Base-by-base conservation (phyloP, 2,113 vertebrate genomes). In the Alosa alosa region DNA sequence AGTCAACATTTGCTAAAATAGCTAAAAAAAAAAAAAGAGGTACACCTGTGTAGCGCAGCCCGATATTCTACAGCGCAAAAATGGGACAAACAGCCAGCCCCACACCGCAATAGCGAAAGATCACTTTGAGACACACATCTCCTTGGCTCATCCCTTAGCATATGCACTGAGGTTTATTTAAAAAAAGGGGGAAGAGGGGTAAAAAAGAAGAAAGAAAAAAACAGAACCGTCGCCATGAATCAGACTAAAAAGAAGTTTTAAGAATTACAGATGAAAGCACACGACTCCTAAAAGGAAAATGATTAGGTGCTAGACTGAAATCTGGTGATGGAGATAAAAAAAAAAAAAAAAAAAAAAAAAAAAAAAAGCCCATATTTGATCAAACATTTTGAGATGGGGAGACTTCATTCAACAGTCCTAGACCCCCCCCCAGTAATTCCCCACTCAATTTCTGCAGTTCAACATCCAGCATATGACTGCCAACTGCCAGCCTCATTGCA, bases 211-310 rank as follows among this genome's bases (percentile, higher is more conserved):
- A 78, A 78, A 78, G 11, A 15, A 78, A 39, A 9, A 15, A 78
- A 75, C 3, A 3, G 3, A 75, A 36, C 11, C 3, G 11, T 10
- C 41, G 31, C 36, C 72, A 78, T 15, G 13, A 36, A 41, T 31
- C 72, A 78, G 25, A 36, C 72, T 6, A 39, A 78, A 15, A 78
- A 39, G 11, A 17, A 49, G 15, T 36, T 78, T 78, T 36, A 41
- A 39, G n/a, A 78, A 78, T 78, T 18, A 78, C 72, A 78, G 72
- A 78, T 39, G 10, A 39, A 78, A 78, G 72, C 31, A 39, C 72
- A 78, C 31, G 36, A 31, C 31, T 78, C 72, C 72, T 39, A 36
- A 78, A 78, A 78, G 31, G 72, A 78, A 78, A 78, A 36, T 47
- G 22, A 52, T 82, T 50, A 36, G 64, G 82, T 41, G 45, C 84